A percentile compares a stretch with the other conserved stretches of the same genome.
Evolutionary conservation across 2,797 vertebrate species (phyloP).

Genomic region (Ambastaia sidthimunki): DNA sequence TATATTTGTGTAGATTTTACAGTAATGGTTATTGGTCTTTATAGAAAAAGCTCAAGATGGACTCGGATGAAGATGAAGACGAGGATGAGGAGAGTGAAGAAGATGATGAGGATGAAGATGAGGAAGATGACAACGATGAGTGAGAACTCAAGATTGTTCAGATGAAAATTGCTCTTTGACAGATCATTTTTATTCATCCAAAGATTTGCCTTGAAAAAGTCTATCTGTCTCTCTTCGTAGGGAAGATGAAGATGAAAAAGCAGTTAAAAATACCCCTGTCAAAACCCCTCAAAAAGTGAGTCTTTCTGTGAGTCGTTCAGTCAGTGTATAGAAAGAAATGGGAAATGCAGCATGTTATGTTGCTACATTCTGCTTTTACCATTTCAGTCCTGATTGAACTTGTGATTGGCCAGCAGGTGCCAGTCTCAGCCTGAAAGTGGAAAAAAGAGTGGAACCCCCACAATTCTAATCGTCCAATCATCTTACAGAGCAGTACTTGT

Average conservation of each 20-base stretch:
- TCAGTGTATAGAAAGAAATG: neutral
- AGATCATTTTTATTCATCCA: no score
- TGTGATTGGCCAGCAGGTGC: constrained; percentile 75
- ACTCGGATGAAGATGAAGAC: constrained; percentile 67
- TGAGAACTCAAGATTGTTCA: constrained; percentile 26
- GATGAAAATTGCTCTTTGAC: no score
- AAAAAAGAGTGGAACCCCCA: neutral
- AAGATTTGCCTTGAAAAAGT: no score
- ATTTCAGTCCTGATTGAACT: neutral
- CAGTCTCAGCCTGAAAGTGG: constrained; percentile 61
- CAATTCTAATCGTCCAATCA: neutral
- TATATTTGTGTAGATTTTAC: neutral
- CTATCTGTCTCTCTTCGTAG: constrained; percentile 25
- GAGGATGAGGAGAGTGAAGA: constrained; percentile 71
- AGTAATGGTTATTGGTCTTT: neutral
- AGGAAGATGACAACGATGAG: constrained; percentile 62
- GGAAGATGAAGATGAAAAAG: constrained; percentile 72
- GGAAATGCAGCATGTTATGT: neutral
- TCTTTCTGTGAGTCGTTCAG: neutral
- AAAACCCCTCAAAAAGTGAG: constrained; percentile 70
- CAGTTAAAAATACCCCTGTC: constrained; percentile 62
- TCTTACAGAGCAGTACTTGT: constrained; percentile 61
- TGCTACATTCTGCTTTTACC: neutral
- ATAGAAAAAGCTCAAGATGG: constrained; percentile 83
- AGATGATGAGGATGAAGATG: constrained; percentile 67